These are phyloP conservation scores for Stenoptilia bipunctidactyla DNA, from an alignment of 2,888 invertebrate species.

Conservation along the genomic window DNA sequence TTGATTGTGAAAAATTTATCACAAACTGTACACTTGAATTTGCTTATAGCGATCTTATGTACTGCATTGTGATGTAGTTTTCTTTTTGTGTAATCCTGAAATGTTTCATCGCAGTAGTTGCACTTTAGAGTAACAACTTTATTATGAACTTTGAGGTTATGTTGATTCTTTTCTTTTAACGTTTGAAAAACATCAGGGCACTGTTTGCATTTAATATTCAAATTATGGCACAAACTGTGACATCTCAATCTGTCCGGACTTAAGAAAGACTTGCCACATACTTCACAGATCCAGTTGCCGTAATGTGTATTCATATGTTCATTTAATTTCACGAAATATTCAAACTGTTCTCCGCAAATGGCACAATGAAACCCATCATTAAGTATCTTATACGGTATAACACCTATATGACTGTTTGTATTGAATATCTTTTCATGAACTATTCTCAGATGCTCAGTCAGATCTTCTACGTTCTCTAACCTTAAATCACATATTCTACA, in stretches of 20 bases:
- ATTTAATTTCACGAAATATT: conserved; percentile 51
- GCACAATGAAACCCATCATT: conserved; percentile 36
- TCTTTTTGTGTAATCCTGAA: conserved; percentile 35
- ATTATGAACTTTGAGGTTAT: conserved; percentile 36
- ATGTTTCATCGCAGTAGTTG: conserved; percentile 37
- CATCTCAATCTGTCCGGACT: conserved; percentile 42
- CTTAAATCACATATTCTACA: conserved; percentile 32
- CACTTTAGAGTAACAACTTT: conserved; percentile 37
- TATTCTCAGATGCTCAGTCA: conserved; percentile 35
- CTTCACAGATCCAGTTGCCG: conserved; percentile 46
- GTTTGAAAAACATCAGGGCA: conserved; percentile 42
- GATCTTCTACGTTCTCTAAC: conserved; percentile 21
- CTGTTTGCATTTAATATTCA: conserved; percentile 33
- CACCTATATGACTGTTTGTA: conserved; percentile 33
- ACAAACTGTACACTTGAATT: conserved; percentile 41
- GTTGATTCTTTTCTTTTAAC: conserved; percentile 31
- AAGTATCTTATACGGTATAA: conserved; percentile 43
- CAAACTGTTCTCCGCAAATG: conserved; percentile 35
- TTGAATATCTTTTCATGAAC: conserved; percentile 28
- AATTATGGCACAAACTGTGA: conserved; percentile 38
- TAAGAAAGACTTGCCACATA: conserved; percentile 51
- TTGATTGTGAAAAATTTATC: conserved; percentile 37
- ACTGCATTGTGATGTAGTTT: conserved; percentile 33
- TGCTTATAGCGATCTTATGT: conserved; percentile 33
- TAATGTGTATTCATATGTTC: conserved; percentile 59